phyloP scores from a whole-genome alignment of 2,797 vertebrate genomes.

The Aulostomus chinensis region DNA sequence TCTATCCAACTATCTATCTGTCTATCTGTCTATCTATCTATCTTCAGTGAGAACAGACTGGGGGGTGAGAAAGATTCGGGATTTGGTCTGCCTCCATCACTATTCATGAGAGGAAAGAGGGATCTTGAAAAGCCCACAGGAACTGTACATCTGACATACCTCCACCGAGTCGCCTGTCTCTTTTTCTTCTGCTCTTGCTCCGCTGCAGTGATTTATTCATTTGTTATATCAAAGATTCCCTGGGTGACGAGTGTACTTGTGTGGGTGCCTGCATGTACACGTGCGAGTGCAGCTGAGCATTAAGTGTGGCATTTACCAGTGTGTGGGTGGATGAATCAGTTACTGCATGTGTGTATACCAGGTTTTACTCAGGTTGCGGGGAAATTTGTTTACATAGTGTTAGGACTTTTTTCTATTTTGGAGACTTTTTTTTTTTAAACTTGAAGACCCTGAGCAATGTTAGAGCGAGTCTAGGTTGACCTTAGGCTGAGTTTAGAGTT shows the following conservation, averaged over 20 bases:
- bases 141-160: slow-evolving; percentile 55
- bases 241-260: slow-evolving; percentile 38
- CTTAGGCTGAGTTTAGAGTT: not conserved
- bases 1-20: not conserved
- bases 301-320: slow-evolving; percentile 46
- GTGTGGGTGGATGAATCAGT: slow-evolving; percentile 52
- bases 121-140: slow-evolving; percentile 46
- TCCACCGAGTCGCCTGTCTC: slow-evolving; percentile 42
- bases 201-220: slow-evolving; percentile 66
- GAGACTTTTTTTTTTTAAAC: too few relatives aligned
- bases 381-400: not conserved
- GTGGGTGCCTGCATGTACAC: slow-evolving; percentile 21
- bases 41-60: too few relatives aligned
- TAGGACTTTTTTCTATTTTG: too few relatives aligned
- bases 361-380: not conserved
- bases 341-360: slow-evolving; percentile 15
- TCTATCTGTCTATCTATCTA: too few relatives aligned
- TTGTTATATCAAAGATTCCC: slow-evolving; percentile 69
- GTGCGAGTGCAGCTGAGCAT: slow-evolving; percentile 35
- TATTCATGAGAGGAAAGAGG: slow-evolving; percentile 66
- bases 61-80: too few relatives aligned
- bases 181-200: slow-evolving; percentile 50
- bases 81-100: slow-evolving; percentile 58
- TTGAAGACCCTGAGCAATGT: too few relatives aligned
- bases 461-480: too few relatives aligned